Base-by-base conservation (phyloP, 2,797 vertebrate species). In the Gymnoscopelus microlampas region DNA sequence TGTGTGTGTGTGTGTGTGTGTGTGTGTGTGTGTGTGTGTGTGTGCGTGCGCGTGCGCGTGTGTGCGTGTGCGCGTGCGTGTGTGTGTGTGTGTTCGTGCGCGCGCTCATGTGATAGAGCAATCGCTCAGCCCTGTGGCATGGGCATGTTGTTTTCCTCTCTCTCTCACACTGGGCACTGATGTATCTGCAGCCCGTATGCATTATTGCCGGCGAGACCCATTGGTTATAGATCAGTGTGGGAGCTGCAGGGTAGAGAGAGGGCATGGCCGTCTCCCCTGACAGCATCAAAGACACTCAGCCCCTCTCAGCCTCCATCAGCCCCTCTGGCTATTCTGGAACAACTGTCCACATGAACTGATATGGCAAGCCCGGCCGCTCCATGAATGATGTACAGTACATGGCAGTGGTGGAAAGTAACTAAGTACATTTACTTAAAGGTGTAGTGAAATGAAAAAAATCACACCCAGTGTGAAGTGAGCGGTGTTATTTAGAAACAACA, bases 131-230 rank as follows among this genome's bases (percentile, higher is more conserved):
- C 26, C 79, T 68, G 64, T 90, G 89, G 87, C 91, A 88, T 73
- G 86, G 88, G 89, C 90, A 81, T 90, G 88, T 92, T 92, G 88
- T 93, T 92, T 92, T 86, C 76, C 85, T 89, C 77, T 70, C 70
- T 74, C 85, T 89, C 77, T 67, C 70, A 75, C 82, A 78, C 85
- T 78, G 71, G 72, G 73, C 76, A 54, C 62, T 61, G 74, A 88
- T 88, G 85, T 88, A 85, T 88, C 80, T 81, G 74, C 71, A 29
- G 80, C 66, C 87, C 69, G 66, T 62, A 70, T 88, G 77, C 76
- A 83, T 90, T 91, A 87, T 88, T 86, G 89, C 82, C 55, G 57
- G 58, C 77, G 70, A 39, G 76, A 82, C 80, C 85, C 79, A 44
- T 58, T 24, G 72, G 85, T 89, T 87, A 81, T 92, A 89, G 76